These are phyloP conservation scores for Amphiprion percula DNA, from an alignment of 2,113 vertebrate species.

Conservation along the genomic window DNA sequence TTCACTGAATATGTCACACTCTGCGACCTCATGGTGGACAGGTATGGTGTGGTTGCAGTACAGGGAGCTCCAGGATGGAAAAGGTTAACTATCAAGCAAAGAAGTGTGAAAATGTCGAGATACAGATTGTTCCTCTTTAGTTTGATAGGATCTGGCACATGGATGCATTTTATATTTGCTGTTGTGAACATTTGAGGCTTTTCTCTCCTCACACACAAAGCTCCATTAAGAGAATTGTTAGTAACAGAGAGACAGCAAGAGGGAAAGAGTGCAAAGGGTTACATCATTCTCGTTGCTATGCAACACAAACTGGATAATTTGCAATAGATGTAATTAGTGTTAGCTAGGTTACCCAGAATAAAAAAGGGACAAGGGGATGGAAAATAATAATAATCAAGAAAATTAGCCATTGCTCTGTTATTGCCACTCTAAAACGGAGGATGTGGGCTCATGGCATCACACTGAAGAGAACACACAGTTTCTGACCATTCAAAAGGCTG, in stretches of 20 bases:
- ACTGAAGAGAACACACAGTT: slow-evolving; percentile 10
- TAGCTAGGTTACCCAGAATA: slow-evolving; percentile 60
- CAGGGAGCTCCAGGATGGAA: background rate
- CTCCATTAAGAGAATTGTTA: slow-evolving; percentile 20
- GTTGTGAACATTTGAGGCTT: slow-evolving; percentile 15
- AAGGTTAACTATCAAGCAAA: background rate
- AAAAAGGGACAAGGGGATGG: slow-evolving; percentile 46
- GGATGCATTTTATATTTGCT: slow-evolving; percentile 5
- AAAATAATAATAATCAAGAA: slow-evolving; percentile 68
- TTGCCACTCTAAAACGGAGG: slow-evolving; percentile 37
- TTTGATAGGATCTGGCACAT: background rate
- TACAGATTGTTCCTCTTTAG: background rate
- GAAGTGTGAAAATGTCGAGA: background rate
- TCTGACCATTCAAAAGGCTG: slow-evolving; percentile 16
- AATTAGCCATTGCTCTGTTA: slow-evolving; percentile 61
- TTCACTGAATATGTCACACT: no score
- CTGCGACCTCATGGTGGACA: background rate
- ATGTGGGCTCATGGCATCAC: slow-evolving; percentile 10
- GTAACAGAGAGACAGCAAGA: slow-evolving; percentile 34
- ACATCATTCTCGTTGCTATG: slow-evolving; percentile 66
- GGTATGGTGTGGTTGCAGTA: background rate
- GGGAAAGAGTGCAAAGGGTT: slow-evolving; percentile 55
- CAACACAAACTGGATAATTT: slow-evolving; percentile 70
- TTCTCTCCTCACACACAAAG: slow-evolving; percentile 25
- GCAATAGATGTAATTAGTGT: slow-evolving; percentile 68